phyloP scores from a whole-genome alignment of 1,140 invertebrate species.

The Pantala flavescens region DNA sequence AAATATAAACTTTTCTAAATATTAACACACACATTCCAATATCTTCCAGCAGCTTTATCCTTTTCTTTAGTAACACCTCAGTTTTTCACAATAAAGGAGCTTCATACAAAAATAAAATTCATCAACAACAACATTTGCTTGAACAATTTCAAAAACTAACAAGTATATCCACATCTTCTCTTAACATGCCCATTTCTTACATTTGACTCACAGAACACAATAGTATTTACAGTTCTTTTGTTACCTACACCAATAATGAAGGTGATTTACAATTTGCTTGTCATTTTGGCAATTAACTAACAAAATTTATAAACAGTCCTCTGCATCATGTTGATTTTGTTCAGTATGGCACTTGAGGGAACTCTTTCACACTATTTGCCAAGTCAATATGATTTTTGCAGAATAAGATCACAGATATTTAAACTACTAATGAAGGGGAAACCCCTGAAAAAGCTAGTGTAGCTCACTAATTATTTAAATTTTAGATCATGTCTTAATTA shows the following conservation, averaged over 20 bases:
- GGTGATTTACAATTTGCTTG: no score
- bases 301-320: no score
- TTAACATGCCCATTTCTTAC: no score
- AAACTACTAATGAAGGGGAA: background rate
- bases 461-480: no score
- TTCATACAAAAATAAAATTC: conserved; percentile 8
- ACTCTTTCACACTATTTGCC: no score
- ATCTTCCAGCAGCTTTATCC: background rate
- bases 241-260: background rate
- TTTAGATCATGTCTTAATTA: no score
- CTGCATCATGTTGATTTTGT: no score
- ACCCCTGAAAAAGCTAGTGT: no score
- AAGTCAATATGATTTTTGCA: background rate
- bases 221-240: background rate
- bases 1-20: background rate
- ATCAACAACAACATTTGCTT: background rate
- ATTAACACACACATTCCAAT: background rate
- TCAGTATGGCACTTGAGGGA: no score
- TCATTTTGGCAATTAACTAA: no score
- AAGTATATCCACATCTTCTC: background rate
- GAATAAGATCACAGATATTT: background rate
- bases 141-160: background rate
- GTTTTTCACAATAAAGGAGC: background rate
- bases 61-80: background rate
- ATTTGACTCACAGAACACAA: background rate